Evolutionary conservation across 2,888 invertebrate genomes (phyloP).

Genomic region (Lobophora halterata): DNA sequence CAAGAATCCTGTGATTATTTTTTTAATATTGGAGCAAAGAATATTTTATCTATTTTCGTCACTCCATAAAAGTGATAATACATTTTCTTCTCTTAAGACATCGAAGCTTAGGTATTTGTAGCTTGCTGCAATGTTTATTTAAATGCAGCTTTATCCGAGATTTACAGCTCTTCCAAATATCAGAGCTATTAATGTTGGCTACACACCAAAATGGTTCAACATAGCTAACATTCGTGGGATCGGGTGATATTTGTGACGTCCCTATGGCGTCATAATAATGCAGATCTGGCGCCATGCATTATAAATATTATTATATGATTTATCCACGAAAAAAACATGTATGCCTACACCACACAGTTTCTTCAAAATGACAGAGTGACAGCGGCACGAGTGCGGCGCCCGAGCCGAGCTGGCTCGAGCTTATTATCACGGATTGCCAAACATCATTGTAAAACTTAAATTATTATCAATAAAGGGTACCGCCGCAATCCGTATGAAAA

Average conservation of each 20-base stretch:
- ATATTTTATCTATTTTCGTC: conserved; percentile 12
- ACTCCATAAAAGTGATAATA: conserved; percentile 7
- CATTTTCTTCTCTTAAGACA: conserved; percentile 16
- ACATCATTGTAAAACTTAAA: no score
- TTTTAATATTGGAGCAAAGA: no score
- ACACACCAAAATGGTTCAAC: conserved; percentile 51
- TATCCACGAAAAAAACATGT: no score
- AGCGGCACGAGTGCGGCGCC: no score
- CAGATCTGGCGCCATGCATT: conserved; percentile 18
- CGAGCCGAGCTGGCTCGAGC: no score
- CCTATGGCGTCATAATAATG: conserved; percentile 19
- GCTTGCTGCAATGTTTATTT: conserved; percentile 45
- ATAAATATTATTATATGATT: neutral
- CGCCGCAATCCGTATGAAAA: no score
- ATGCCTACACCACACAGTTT: neutral
- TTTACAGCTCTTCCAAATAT: conserved; percentile 54
- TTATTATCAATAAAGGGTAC: no score
- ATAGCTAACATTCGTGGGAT: conserved; percentile 41
- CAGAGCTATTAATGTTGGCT: conserved; percentile 57
- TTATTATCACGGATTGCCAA: no score
- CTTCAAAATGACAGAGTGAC: no score
- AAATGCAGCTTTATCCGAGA: conserved; percentile 47
- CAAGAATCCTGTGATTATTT: no score
- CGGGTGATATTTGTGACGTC: conserved; percentile 28
- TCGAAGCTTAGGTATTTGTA: conserved; percentile 23